Conservation (phyloP, 1,140 invertebrate species). For the Caenorhabditis elegans region DNA sequence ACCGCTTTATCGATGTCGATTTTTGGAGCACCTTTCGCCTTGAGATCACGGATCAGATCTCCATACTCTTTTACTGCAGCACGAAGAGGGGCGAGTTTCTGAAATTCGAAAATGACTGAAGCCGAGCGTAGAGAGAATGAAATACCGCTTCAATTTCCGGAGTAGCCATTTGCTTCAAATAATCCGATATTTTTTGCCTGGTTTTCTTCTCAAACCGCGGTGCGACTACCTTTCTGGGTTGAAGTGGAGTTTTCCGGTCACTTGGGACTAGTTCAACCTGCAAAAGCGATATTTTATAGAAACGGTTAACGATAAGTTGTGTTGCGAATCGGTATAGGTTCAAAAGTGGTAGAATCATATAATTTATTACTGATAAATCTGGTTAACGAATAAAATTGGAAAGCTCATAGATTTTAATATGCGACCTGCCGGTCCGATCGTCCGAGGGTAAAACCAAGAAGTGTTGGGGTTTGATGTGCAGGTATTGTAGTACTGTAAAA, state of each 20-base stretch:
- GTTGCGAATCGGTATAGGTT: too few species aligned
- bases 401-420: too few species aligned
- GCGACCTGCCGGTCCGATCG: too few species aligned
- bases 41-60: slow-evolving; percentile 83
- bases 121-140: background rate
- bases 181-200: slow-evolving; percentile 46
- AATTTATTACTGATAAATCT: too few species aligned
- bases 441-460: too few species aligned
- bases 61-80: slow-evolving; percentile 71
- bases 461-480: too few species aligned
- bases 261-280: slow-evolving; percentile 11
- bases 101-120: slow-evolving; percentile 40
- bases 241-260: background rate
- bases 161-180: slow-evolving; percentile 52
- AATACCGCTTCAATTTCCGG: slow-evolving; percentile 62
- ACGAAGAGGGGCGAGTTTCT: slow-evolving; percentile 61
- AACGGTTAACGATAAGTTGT: background rate
- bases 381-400: too few species aligned
- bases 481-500: too few species aligned
- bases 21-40: slow-evolving; percentile 81
- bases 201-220: slow-evolving; percentile 32
- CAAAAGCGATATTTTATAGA: background rate
- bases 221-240: background rate
- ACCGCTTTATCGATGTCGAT: slow-evolving; percentile 90
- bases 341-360: too few species aligned